Conservation (phyloP, 2,797 vertebrate genomes). For the Xiphophorus birchmanni region DNA sequence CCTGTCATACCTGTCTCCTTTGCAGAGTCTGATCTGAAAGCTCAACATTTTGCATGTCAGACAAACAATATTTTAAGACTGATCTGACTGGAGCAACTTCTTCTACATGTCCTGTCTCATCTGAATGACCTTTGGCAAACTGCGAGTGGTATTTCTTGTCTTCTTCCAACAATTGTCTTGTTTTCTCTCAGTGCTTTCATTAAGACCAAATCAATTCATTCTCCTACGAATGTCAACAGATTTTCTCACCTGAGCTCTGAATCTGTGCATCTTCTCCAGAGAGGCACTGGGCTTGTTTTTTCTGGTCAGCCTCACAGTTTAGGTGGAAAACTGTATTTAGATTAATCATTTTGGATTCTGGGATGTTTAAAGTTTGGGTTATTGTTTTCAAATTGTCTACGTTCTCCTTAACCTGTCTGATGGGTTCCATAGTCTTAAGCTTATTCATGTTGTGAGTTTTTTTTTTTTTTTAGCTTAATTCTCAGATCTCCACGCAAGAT, state of each 20-base stretch:
- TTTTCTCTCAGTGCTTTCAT: neutral
- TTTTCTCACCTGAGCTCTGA: neutral
- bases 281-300: neutral
- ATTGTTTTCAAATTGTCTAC: neutral
- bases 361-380: neutral
- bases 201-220: neutral
- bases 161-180: neutral
- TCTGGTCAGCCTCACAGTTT: neutral
- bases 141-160: neutral
- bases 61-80: neutral
- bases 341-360: neutral
- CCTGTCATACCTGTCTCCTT: neutral
- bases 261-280: neutral
- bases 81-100: neutral
- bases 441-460: neutral
- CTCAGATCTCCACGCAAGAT: neutral
- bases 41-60: neutral
- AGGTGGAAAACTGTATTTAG: neutral
- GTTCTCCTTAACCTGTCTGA: neutral
- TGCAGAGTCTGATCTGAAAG: neutral
- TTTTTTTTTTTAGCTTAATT: neutral
- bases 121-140: neutral
- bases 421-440: neutral
- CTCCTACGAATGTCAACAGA: neutral
- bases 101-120: neutral